These are phyloP conservation scores for Chorisops tibialis DNA, from an alignment of 2,888 invertebrate species.

Conservation along the genomic window DNA sequence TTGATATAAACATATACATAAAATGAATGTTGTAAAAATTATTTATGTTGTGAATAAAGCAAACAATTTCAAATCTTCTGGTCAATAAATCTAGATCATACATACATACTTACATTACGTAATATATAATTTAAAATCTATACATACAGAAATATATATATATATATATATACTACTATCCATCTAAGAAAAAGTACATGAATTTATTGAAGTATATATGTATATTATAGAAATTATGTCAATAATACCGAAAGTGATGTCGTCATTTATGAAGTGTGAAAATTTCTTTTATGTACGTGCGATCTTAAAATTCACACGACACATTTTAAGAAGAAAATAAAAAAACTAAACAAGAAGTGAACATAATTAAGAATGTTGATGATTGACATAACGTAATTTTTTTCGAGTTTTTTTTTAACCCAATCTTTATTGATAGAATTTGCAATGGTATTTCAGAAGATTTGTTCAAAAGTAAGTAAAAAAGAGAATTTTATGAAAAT, in stretches of 20 bases:
- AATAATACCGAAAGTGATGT: no score
- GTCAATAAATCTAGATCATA: constrained; percentile 22
- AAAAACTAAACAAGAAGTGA: constrained; percentile 17
- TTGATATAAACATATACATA: background rate
- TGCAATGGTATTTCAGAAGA: no score
- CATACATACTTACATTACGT: no score
- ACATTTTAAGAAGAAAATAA: constrained; percentile 23
- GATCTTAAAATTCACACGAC: no score
- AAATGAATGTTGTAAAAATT: constrained; percentile 18
- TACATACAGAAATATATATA: constrained; percentile 30
- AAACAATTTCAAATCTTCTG: constrained; percentile 24
- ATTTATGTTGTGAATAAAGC: constrained; percentile 30
- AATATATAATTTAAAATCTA: no score
- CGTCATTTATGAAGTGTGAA: constrained; percentile 35
- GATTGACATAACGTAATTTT: no score
- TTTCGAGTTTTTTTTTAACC: no score
- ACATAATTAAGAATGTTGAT: background rate
- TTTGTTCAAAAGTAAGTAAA: no score
- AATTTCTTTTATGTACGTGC: no score
- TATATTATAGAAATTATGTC: background rate
- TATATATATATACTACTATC: background rate
- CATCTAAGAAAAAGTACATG: background rate
- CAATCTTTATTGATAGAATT: no score
- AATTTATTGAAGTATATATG: background rate
- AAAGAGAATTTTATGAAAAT: no score